Evolutionary conservation across 1,140 invertebrate genomes (phyloP), one percentile per base, ranked within the genome.

Genomic region (Thalassaphorura encarpata): DNA sequence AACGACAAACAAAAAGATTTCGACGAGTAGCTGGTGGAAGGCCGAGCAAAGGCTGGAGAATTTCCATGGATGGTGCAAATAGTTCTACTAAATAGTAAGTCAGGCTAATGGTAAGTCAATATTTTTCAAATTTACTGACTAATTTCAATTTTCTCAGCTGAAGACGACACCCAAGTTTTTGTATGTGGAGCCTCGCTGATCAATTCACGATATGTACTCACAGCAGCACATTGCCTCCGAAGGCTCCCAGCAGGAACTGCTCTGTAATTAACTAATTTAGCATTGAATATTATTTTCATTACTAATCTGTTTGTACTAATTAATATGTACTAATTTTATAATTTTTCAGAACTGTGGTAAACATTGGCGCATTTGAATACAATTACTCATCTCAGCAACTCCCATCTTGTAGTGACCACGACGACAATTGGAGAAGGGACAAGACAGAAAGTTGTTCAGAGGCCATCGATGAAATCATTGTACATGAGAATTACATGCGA

Each of bases 11-110:
- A 11, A 36, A n/a, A n/a, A n/a, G 11, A 36, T n/a, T 36, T n/a
- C 11, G 33, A 36, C 33, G 33, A 11, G 33, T 36, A 11, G 76
- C 13, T 15, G 24, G 21, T 11, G 18, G 2, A n/a, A 16, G 28
- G 3, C 19, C 46, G n/a, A n/a, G 26, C 18, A 36, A 24, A 21
- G 28, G 26, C 3, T 62, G 53, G 2, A 15, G 23, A 19, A n/a
- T 18, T n/a, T 5, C 11, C 33, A 36, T 36, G 33, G 33, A 36
- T 36, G 33, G 33, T 36, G n/a, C 33, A 36, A 36, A 36, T 36
- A 11, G n/a, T 36, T 11, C 33, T 11, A n/a, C 33, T 11, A n/a
- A 36, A 36, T 36, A 36, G 33, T 36, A 36, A 36, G 33, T 36
- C 33, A 36, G 11, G 11, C n/a, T n/a, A n/a, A n/a, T 36, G n/a